These are phyloP conservation scores for Sternarchorhynchus goeldii DNA, from an alignment of 2,797 vertebrate genomes.

Conservation along the genomic window DNA sequence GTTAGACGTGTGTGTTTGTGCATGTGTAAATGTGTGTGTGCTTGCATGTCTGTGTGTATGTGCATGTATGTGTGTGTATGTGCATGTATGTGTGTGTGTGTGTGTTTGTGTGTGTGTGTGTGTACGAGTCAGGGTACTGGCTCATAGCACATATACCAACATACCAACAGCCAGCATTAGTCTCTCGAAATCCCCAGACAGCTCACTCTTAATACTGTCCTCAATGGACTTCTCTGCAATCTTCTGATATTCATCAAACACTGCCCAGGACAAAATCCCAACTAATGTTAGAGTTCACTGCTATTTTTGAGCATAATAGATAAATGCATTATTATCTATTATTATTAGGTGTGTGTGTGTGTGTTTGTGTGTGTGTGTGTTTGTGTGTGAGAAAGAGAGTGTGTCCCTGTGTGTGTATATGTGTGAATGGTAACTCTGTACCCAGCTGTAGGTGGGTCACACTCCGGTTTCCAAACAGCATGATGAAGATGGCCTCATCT, in stretches of 20 bases:
- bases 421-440: conserved; percentile 59
- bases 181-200: conserved; percentile 94
- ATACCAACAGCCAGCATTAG: conserved; percentile 94
- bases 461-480: conserved; percentile 92
- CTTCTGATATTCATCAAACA: conserved; percentile 92
- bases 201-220: conserved; percentile 89
- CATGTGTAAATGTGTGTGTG: no score
- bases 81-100: background rate
- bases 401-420: background rate
- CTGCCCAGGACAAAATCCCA: conserved; percentile 64
- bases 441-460: conserved; percentile 89
- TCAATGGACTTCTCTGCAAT: conserved; percentile 86
- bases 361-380: background rate
- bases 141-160: conserved; percentile 47
- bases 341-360: background rate
- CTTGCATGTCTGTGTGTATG: no score
- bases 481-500: conserved; percentile 94
- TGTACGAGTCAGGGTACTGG: background rate
- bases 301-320: background rate
- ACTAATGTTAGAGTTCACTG: conserved; percentile 43
- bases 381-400: background rate
- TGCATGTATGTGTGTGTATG: background rate
- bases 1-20: no score
- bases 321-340: no score
- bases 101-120: background rate